Base-by-base conservation (phyloP, 2,113 vertebrate genomes). In the Psammodynastes pulverulentus region DNA sequence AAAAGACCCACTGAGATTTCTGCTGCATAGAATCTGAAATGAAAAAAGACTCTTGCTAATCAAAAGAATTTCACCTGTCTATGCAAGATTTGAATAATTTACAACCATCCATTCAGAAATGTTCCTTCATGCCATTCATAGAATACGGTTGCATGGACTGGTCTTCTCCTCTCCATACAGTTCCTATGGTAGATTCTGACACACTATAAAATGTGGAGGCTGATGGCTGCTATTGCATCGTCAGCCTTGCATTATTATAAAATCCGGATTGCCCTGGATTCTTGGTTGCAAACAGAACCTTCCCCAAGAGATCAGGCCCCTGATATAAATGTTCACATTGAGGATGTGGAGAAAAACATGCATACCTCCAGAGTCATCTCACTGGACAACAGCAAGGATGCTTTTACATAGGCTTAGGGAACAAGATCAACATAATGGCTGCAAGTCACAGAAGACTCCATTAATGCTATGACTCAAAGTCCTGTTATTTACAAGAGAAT, bases 1-100 rank as follows among this genome's bases (percentile, higher is more conserved):
- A 98, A 98, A 23, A 98, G 93, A 0, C 98, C 98, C 13, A 98
- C 95, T 48, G 98, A 98, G 89, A 98, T 98, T 96, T 98, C 98
- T 53, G 98, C 98, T 24, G 98, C 98, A 67, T 98, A 98, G 96
- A 98, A 98, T 92, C 98, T 98, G 96, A 9, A 95, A 92, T 58
- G 91, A 26, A 90, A 95, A 95, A 89, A 86, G 21, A n/a, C 17
- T 49, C 24, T 1, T 7, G 19, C 13, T 89, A 89, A 24, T 85
- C 34, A 89, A 58, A 48, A 5, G 23, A 87, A 7, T 49, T 19
- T 34, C 8, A 34, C 26, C 4, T n/a, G 21, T 8, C 87, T 10
- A 48, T 53, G 34, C 23, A 52, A 29, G 29, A 29, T 8, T 10
- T 84, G 49, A 24, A 53, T 84, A 12, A 90, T 46, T 19, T 48